phyloP scores from a whole-genome alignment of 2,797 vertebrate species.

The Gallinago solitaria region DNA sequence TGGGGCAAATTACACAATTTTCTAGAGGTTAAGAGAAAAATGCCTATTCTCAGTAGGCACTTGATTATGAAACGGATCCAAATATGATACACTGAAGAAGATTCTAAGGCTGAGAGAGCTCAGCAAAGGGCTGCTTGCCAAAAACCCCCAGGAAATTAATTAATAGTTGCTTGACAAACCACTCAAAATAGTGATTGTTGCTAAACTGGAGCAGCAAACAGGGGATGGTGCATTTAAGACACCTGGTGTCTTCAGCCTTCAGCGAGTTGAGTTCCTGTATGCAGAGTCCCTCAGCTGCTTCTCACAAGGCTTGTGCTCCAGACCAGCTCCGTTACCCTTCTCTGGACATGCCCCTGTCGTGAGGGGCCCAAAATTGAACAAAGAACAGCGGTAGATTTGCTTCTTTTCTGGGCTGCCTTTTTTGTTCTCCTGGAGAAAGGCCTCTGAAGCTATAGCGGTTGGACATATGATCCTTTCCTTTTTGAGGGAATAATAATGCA shows the following conservation, averaged over 20 bases:
- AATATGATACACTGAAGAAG: not conserved
- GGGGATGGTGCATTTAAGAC: not conserved
- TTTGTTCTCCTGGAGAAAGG: not conserved
- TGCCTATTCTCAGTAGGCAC: not conserved
- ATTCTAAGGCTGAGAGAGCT: not conserved
- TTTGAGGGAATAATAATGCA: not conserved
- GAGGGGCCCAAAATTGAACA: no score
- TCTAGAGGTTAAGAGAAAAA: not conserved
- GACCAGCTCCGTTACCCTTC: no score
- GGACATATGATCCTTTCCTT: not conserved
- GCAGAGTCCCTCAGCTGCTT: no score
- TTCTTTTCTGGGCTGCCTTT: not conserved
- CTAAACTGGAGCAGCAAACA: not conserved
- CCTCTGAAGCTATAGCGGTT: not conserved
- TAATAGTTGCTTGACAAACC: not conserved
- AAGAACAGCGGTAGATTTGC: not conserved
- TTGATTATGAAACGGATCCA: not conserved
- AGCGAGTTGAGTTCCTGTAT: no score
- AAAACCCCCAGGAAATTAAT: not conserved
- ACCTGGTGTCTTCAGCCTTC: not conserved
- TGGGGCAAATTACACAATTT: not conserved
- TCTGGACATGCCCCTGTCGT: no score
- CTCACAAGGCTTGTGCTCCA: no score
- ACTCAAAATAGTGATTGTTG: not conserved
- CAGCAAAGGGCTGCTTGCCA: not conserved